A percentile compares a stretch with the other conserved stretches of the same genome.
Evolutionary conservation across 2,113 vertebrate species (phyloP).

Genomic region (Zapus hudsonius): DNA sequence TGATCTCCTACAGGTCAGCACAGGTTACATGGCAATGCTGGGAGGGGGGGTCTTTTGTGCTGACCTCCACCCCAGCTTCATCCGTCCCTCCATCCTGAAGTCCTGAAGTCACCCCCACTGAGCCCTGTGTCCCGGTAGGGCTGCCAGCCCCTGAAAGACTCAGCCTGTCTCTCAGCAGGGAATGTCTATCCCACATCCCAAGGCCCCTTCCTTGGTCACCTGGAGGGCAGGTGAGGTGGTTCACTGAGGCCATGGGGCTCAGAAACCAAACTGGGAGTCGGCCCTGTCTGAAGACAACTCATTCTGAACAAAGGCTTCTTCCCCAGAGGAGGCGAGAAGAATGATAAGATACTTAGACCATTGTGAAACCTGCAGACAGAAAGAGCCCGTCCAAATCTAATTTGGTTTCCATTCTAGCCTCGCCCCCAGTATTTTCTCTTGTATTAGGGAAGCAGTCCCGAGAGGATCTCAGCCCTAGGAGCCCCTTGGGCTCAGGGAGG

Average conservation of each 20-base stretch:
- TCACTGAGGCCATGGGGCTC: rapidly evolving
- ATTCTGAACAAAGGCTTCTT: neutral
- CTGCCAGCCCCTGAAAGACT: no score
- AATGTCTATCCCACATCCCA: neutral
- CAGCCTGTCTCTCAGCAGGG: neutral
- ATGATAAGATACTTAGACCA: neutral
- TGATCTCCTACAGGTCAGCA: neutral
- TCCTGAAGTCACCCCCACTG: neutral
- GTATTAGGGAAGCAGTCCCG: neutral
- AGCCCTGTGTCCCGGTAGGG: rapidly evolving
- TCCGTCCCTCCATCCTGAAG: neutral
- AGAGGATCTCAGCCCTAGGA: rapidly evolving
- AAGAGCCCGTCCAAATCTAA: neutral
- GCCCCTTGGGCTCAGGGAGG: rapidly evolving
- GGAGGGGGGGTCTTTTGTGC: rapidly evolving
- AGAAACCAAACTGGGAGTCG: neutral
- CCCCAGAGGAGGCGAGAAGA: neutral
- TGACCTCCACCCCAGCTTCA: neutral
- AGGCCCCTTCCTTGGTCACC: no score
- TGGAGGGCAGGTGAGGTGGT: no score
- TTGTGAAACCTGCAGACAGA: rapidly evolving
- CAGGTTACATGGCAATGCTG: rapidly evolving
- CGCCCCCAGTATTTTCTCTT: neutral
- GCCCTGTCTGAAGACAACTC: neutral
- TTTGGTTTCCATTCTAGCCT: no score